phyloP scores from a whole-genome alignment of 2,797 vertebrate species.

The Molossus alvarezi region DNA sequence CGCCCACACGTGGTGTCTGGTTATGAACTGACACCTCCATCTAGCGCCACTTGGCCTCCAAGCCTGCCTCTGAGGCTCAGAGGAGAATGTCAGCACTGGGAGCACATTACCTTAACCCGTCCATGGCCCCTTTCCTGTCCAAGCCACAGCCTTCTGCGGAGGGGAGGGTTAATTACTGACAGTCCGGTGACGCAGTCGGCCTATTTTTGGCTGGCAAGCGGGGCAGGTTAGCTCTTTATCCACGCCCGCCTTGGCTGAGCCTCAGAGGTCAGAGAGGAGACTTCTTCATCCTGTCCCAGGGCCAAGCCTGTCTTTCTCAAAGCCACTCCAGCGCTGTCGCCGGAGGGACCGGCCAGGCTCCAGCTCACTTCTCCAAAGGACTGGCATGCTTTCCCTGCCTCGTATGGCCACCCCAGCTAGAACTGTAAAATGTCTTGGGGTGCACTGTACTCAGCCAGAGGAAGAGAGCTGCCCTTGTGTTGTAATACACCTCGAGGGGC shows the following conservation, averaged over 20 bases:
- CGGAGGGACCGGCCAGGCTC: not conserved
- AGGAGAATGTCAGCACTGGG: not conserved
- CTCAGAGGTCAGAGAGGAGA: slow-evolving; percentile 4
- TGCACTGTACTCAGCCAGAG: rapidly evolving
- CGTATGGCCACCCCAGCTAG: rapidly evolving
- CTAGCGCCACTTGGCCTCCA: not conserved
- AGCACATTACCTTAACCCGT: not conserved
- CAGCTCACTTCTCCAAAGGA: not conserved
- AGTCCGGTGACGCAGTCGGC: not conserved
- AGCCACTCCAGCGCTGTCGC: not conserved
- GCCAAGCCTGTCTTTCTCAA: slow-evolving; percentile 1
- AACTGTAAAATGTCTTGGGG: not conserved
- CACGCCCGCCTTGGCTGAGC: not conserved
- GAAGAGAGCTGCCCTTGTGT: not conserved
- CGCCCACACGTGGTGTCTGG: not conserved
- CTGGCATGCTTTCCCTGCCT: not conserved
- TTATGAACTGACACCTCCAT: not conserved
- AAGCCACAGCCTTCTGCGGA: not conserved
- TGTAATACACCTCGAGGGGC: not conserved
- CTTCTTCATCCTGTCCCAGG: not conserved
- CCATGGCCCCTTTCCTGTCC: not conserved
- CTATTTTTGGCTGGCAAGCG: slow-evolving; percentile 11
- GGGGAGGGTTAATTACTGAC: not conserved
- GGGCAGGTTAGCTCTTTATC: slow-evolving; percentile 40
- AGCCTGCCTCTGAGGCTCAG: not conserved